These are phyloP conservation scores for Drosophila lutescens DNA, from an alignment of 2,888 invertebrate species.

Conservation along the genomic window DNA sequence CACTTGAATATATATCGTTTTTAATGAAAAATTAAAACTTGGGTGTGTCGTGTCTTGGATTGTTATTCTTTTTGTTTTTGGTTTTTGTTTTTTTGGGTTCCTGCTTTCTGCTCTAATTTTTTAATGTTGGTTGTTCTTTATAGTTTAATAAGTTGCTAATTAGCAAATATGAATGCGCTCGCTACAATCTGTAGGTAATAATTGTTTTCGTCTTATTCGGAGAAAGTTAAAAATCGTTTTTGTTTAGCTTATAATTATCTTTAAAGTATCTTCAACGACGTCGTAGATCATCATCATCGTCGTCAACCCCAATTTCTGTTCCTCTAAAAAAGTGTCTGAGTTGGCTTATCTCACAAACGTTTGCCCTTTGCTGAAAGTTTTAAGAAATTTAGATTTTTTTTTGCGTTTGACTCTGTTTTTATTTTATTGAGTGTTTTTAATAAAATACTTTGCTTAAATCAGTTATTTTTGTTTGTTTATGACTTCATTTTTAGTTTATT, in stretches of 20 bases:
- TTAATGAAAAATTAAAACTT: conserved; percentile 81
- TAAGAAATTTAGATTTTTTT: conserved; percentile 43
- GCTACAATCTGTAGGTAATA: conserved; percentile 59
- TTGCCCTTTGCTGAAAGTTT: conserved; percentile 52
- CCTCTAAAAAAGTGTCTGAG: conserved; percentile 54
- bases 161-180: conserved; percentile 54
- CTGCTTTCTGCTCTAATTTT: conserved; percentile 44
- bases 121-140: conserved; percentile 44
- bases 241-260: conserved; percentile 58
- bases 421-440: conserved; percentile 36
- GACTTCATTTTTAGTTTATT: conserved; percentile 17
- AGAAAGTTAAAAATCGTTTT: conserved; percentile 69
- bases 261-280: conserved; percentile 65
- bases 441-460: conserved; percentile 47
- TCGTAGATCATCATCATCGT: conserved; percentile 24
- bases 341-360: conserved; percentile 52
- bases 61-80: conserved; percentile 31
- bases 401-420: conserved; percentile 16
- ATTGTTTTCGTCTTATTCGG: conserved; percentile 54
- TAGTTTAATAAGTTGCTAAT: conserved; percentile 57
- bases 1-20: conserved; percentile 84
- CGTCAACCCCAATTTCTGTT: conserved; percentile 33
- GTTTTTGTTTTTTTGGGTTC: conserved; percentile 21
- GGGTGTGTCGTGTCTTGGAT: conserved; percentile 51
- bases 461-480: conserved; percentile 25